Base-by-base conservation (phyloP, 2,113 vertebrate species). In the Boulengeromyrus knoepffleri region DNA sequence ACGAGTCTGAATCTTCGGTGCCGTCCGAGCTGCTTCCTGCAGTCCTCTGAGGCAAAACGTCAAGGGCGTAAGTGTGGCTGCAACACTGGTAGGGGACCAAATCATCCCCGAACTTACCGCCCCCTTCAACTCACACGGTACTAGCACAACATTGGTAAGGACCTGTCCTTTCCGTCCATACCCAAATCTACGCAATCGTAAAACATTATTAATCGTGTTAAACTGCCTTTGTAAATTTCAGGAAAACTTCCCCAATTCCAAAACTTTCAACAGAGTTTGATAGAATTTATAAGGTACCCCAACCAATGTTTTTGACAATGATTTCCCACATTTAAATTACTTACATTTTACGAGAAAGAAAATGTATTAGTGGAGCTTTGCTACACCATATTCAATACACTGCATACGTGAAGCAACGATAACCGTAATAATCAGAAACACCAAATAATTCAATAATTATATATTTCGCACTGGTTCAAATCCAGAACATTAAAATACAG, bases 1-100 rank as follows among this genome's bases (percentile, higher is more conserved):
- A 99, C 89, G 98, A 98, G 95, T 99, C 99, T 0, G 99, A 99
- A 95, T 99, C 99, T 95, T 99, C 99, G 0, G 99, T 99, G 21
- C 97, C 98, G 89, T 99, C 99, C 49, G 99, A 99, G 94, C 98
- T 98, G 90, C 99, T 99, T 87, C 98, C 98, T 36, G 98, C 97
- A 47, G 97, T 97, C 95, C 98, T 98, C 98, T 99, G 92, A 92
- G 92, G 95, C 13, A 45, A 85, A 62, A 27, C 12, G 36, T 46
- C 17, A 39, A 19, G 36, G 74, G 74, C 13, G 12, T 80, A 42
- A 80, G 27, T 70, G 2, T 42, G 15, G 31, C 74, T 27, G 49
- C 6, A 36, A 39, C 24, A 66, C 58, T 27, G 58, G n/a, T 3
- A 66, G 58, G 58, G 58, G 58, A 27, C n/a, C 58, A 27, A 12